Conservation (phyloP, 2,113 vertebrate genomes). For the Neomonachus schauinslandi region DNA sequence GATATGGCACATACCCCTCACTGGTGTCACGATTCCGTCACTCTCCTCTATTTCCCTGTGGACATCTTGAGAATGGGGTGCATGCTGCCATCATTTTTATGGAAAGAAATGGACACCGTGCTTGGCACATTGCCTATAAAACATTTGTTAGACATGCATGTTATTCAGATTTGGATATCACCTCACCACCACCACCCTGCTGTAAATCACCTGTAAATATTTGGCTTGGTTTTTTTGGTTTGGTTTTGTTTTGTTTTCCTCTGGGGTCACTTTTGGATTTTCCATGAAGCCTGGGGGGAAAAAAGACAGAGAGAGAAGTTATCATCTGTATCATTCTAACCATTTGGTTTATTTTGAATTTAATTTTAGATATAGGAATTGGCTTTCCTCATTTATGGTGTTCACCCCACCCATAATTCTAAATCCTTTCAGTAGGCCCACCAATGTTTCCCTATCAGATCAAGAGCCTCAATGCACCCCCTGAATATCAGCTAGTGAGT, state of each 20-base stretch:
- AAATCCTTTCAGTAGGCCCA: neutral
- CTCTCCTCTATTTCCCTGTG: neutral
- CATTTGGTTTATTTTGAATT: neutral
- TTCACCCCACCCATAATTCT: neutral
- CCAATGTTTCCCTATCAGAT: neutral
- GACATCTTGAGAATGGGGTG: neutral
- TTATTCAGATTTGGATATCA: neutral
- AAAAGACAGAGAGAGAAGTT: neutral
- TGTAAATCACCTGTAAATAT: neutral
- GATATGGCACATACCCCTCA: fast-evolving
- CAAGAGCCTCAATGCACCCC: neutral
- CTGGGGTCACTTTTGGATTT: neutral
- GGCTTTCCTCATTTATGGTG: neutral
- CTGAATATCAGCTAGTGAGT: neutral
- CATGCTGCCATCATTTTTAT: neutral
- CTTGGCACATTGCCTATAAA: neutral
- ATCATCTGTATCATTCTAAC: neutral
- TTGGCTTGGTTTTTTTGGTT: neutral
- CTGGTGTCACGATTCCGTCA: neutral
- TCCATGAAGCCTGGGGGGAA: neutral
- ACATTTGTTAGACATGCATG: neutral
- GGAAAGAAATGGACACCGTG: neutral
- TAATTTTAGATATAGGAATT: neutral
- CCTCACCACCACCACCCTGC: neutral
- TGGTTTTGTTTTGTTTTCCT: neutral